Conservation (phyloP, 2,888 invertebrate species). For the Cantharis rustica region DNA sequence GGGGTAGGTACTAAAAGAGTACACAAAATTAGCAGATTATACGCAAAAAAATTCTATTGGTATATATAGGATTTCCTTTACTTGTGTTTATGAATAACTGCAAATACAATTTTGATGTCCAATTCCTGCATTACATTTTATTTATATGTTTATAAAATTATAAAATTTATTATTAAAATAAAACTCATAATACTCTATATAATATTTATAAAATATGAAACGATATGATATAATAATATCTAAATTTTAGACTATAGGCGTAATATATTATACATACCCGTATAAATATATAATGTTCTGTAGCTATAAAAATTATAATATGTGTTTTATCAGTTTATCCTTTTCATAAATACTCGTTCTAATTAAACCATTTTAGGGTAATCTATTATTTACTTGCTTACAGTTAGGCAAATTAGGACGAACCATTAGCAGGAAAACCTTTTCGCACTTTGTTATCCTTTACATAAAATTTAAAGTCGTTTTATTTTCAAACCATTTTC, state of each 20-base stretch:
- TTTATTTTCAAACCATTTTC: slow-evolving; percentile 35
- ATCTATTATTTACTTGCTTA: slow-evolving; percentile 35
- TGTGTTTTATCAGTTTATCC: slow-evolving; percentile 18
- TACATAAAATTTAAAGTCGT: slow-evolving; percentile 35
- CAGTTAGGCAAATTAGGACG: slow-evolving; percentile 25
- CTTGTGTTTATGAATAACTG: slow-evolving; percentile 8
- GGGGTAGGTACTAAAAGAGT: not conserved
- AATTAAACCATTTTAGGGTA: slow-evolving; percentile 30
- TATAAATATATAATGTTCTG: not conserved
- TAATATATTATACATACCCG: not conserved
- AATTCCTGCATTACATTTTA: slow-evolving; percentile 1
- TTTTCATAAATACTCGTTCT: slow-evolving; percentile 24
- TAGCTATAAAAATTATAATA: slow-evolving; percentile 14
- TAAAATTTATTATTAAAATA: not conserved
- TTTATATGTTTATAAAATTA: not conserved
- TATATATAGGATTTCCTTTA: slow-evolving; percentile 13
- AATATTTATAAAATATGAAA: not conserved
- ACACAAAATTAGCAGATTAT: not conserved
- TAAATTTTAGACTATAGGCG: not conserved
- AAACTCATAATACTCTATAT: not conserved
- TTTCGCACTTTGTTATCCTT: slow-evolving; percentile 35
- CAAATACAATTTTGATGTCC: slow-evolving; percentile 3
- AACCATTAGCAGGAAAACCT: slow-evolving; percentile 30
- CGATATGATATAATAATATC: not conserved
- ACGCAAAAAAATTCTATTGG: not conserved